Evolutionary conservation across 2,797 vertebrate species (phyloP).

Genomic region (Linurgus olivaceus): DNA sequence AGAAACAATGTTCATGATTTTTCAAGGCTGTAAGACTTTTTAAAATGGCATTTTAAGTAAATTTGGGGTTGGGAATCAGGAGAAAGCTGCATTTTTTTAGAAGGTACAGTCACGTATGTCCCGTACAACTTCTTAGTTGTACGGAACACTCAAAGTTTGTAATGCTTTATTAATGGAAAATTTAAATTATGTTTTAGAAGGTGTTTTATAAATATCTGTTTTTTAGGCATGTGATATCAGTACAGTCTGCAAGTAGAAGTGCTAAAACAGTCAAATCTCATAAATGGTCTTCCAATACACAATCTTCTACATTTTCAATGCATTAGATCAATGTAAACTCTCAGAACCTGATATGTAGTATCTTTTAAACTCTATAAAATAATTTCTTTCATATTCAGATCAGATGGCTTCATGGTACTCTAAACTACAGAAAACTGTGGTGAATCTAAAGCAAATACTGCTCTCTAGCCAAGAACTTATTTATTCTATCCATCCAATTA

Average conservation of each 20-base stretch:
- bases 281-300: not conserved
- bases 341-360: not conserved
- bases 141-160: not conserved
- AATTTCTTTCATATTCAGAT: not conserved
- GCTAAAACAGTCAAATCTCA: conserved; percentile 31
- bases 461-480: not conserved
- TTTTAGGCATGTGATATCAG: not conserved
- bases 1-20: not conserved
- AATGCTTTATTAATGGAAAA: conserved; percentile 27
- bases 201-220: not conserved
- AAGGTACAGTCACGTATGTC: not conserved
- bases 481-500: not conserved
- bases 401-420: not conserved
- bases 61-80: not conserved
- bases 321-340: not conserved
- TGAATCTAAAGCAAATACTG: not conserved
- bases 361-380: not conserved
- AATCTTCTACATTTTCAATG: not conserved
- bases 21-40: not conserved
- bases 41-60: not conserved
- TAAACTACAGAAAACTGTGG: not conserved
- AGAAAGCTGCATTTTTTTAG: not conserved
- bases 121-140: not conserved
- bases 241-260: not conserved
- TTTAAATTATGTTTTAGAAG: not conserved